Evolutionary conservation across 2,888 invertebrate genomes (phyloP).

Genomic region (Nephrotoma guestfalica): DNA sequence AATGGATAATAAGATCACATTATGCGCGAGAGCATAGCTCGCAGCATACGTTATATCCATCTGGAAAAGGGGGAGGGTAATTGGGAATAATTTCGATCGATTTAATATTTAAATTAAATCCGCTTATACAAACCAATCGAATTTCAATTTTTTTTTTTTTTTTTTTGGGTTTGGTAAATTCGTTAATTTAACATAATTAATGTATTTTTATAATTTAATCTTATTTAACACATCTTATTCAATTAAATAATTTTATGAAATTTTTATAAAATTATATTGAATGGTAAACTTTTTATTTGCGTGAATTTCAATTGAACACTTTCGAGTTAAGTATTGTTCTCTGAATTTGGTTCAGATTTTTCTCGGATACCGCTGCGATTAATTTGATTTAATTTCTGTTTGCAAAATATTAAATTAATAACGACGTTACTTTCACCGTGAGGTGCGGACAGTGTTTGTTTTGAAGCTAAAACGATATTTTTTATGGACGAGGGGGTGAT

Average conservation of each 20-base stretch:
- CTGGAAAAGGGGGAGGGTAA: background rate
- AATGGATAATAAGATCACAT: background rate
- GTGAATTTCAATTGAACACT: background rate
- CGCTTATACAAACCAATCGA: background rate
- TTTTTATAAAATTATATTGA: background rate
- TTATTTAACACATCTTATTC: background rate
- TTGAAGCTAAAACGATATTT: too few species aligned
- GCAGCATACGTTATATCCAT: background rate
- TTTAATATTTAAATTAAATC: background rate
- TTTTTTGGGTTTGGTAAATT: background rate
- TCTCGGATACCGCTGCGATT: background rate
- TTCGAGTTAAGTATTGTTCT: background rate
- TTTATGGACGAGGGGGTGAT: too few species aligned
- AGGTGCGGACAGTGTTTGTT: too few species aligned
- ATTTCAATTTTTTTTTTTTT: background rate
- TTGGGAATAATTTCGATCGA: background rate
- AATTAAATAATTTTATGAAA: background rate
- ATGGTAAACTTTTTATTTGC: background rate
- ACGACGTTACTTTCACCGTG: too few species aligned
- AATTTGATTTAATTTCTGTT: background rate
- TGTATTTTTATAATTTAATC: background rate
- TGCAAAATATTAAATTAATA: too few species aligned
- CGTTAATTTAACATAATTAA: background rate
- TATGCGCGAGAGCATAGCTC: background rate
- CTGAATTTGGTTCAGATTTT: background rate